A percentile compares a stretch with the other conserved stretches of the same genome.
These are phyloP conservation scores for Ictalurus punctatus DNA, from an alignment of 2,113 vertebrate genomes.

Conservation along the genomic window DNA sequence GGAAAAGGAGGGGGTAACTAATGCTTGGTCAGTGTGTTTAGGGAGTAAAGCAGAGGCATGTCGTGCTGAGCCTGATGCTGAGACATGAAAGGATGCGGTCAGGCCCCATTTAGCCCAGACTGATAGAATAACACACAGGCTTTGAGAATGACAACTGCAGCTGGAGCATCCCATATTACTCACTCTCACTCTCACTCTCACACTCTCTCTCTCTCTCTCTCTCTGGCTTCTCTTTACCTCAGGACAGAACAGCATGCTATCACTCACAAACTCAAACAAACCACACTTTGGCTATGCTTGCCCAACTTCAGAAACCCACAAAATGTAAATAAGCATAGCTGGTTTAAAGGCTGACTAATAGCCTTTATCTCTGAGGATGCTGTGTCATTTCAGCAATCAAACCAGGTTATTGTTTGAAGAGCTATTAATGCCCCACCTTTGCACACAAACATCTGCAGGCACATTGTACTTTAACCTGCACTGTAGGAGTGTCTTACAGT, in stretches of 20 bases:
- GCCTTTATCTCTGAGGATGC: slow-evolving; percentile 22
- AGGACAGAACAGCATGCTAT: slow-evolving; percentile 10
- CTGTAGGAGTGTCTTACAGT: slow-evolving; percentile 5
- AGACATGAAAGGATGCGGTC: slow-evolving; percentile 72
- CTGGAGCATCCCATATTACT: slow-evolving; percentile 32
- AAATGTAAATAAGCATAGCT: slow-evolving; percentile 26
- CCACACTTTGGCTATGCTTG: not conserved
- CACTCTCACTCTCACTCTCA: slow-evolving; percentile 8
- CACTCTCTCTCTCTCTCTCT: not conserved
- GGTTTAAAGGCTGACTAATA: not conserved
- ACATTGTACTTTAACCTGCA: slow-evolving; percentile 70
- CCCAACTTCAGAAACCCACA: not conserved
- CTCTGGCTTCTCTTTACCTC: not conserved
- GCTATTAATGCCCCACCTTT: slow-evolving; percentile 58
- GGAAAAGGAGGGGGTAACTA: slow-evolving; percentile 63
- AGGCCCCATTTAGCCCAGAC: slow-evolving; percentile 76
- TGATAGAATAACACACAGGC: slow-evolving; percentile 71
- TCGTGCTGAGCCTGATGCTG: slow-evolving; percentile 67
- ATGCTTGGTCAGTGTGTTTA: slow-evolving; percentile 62
- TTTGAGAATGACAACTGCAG: slow-evolving; percentile 66
- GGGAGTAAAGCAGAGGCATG: slow-evolving; percentile 64
- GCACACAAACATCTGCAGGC: slow-evolving; percentile 34
- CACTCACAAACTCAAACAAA: slow-evolving; percentile 10
- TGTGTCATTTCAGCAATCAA: slow-evolving; percentile 20
- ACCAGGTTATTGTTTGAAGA: slow-evolving; percentile 58